Conservation (phyloP, 1,140 invertebrate species). For the Calephelis nemesis region DNA sequence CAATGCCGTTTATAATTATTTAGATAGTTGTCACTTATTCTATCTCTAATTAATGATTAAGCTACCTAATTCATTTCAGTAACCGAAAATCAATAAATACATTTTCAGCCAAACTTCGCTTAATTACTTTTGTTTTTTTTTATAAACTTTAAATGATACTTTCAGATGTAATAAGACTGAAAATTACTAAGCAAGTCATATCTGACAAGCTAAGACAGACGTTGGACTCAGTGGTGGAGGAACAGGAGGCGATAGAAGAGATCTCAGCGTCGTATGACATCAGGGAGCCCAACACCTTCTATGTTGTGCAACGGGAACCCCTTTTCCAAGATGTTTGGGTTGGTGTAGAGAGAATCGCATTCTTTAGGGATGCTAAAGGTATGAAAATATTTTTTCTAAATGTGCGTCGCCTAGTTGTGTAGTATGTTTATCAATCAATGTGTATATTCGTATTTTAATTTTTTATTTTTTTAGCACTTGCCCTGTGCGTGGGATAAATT, state of each 20-base stretch:
- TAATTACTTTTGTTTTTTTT: too few species aligned
- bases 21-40: too few species aligned
- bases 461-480: too few species aligned
- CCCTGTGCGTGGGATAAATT: too few species aligned
- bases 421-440: too few species aligned
- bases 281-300: conserved; percentile 47
- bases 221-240: conserved; percentile 50
- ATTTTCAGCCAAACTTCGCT: too few species aligned
- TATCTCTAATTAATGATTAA: too few species aligned
- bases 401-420: too few species aligned
- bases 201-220: conserved; percentile 37
- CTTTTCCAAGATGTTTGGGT: conserved; percentile 55
- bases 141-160: conserved; percentile 6
- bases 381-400: not conserved
- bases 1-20: too few species aligned
- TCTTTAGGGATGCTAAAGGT: conserved; percentile 62
- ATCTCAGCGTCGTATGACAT: conserved; percentile 38
- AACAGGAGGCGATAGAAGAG: conserved; percentile 49
- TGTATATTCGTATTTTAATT: too few species aligned
- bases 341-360: conserved; percentile 49
- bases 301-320: conserved; percentile 58
- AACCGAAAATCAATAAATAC: too few species aligned
- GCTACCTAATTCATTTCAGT: too few species aligned
- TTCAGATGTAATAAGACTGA: conserved; percentile 61
- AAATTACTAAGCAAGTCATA: conserved; percentile 41